These are phyloP conservation scores for Sycophaga agraensis DNA, from an alignment of 1,140 invertebrate genomes.

Conservation along the genomic window DNA sequence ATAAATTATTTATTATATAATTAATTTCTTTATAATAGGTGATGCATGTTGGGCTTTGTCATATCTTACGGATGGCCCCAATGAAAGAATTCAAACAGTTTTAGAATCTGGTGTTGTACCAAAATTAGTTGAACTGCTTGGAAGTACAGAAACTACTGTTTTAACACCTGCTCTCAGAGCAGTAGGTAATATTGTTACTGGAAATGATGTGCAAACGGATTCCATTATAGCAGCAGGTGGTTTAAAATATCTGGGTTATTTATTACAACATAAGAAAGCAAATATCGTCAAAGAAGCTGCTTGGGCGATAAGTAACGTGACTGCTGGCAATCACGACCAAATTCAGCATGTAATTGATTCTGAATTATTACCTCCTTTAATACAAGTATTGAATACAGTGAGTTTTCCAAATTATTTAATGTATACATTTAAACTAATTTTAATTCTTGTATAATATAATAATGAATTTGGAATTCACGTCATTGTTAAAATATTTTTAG, in stretches of 20 bases:
- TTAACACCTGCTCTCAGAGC: slow-evolving; percentile 88
- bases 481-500: slow-evolving; percentile 44
- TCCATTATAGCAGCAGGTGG: slow-evolving; percentile 80
- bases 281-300: slow-evolving; percentile 82
- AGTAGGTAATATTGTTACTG: slow-evolving; percentile 86
- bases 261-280: slow-evolving; percentile 73
- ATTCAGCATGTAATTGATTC: slow-evolving; percentile 76
- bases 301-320: slow-evolving; percentile 82
- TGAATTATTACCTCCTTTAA: slow-evolving; percentile 68
- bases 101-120: slow-evolving; percentile 73
- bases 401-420: no score
- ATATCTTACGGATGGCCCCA: slow-evolving; percentile 92
- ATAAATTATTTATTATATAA: slow-evolving; percentile 7
- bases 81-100: slow-evolving; percentile 89
- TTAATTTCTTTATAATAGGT: slow-evolving; percentile 57
- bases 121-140: slow-evolving; percentile 74
- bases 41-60: slow-evolving; percentile 97
- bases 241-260: slow-evolving; percentile 67
- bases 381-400: slow-evolving; percentile 68
- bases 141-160: slow-evolving; percentile 70
- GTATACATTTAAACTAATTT: neutral
- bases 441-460: neutral
- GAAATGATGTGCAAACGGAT: slow-evolving; percentile 86
- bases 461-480: no score
- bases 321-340: slow-evolving; percentile 74